Percentiles rank a stretch among this genome's conserved stretches.
Conservation (phyloP, 2,888 invertebrate genomes). For the Alloscopus bannaensis region DNA sequence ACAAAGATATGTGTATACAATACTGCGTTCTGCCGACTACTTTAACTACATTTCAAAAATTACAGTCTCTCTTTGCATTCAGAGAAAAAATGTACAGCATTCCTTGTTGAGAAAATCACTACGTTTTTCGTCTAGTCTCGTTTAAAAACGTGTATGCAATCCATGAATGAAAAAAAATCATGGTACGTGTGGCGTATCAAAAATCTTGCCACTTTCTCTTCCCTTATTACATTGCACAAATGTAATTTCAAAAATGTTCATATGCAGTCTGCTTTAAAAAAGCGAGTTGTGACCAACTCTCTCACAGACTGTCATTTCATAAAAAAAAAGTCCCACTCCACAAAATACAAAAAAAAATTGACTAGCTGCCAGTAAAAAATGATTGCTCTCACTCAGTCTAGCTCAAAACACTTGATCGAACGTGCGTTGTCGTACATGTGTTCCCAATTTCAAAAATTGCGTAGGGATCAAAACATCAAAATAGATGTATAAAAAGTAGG, state of each 20-base stretch:
- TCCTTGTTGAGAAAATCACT: constrained; percentile 27
- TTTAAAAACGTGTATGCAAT: constrained; percentile 28
- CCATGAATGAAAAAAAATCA: constrained; percentile 32
- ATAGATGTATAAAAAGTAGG: not conserved
- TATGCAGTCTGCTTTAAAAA: constrained; percentile 31
- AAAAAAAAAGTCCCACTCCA: not conserved
- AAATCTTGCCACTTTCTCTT: constrained; percentile 15
- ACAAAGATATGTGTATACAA: not conserved
- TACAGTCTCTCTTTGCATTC: constrained; percentile 30
- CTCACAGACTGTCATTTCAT: not conserved
- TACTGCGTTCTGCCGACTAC: too few relatives aligned
- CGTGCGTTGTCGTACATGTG: too few relatives aligned
- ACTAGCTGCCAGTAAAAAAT: not conserved
- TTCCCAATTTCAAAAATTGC: constrained; percentile 6
- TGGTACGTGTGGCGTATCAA: constrained; percentile 23
- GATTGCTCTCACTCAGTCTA: too few relatives aligned
- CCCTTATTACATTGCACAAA: too few relatives aligned
- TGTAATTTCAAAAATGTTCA: constrained; percentile 22
- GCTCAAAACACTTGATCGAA: too few relatives aligned
- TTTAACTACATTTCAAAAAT: constrained; percentile 24
- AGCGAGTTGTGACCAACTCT: not conserved
- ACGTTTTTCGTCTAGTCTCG: not conserved
- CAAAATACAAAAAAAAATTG: not conserved
- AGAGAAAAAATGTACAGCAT: constrained; percentile 35
- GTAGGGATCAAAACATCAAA: constrained; percentile 26